phyloP scores from a whole-genome alignment of 2,888 invertebrate genomes.

The Hybos culiciformis region DNA sequence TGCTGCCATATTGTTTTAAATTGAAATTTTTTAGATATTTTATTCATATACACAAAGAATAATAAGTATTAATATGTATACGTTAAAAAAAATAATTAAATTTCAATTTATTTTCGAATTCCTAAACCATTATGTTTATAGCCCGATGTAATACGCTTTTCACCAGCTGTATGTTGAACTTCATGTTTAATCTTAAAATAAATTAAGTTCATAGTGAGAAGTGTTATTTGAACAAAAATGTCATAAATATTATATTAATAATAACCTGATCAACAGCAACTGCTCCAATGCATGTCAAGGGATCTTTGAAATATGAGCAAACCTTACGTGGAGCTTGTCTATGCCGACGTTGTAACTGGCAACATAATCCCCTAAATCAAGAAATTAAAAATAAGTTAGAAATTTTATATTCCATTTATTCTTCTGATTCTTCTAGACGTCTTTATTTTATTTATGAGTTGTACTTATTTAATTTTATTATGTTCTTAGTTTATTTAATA shows the following conservation, averaged over 20 bases:
- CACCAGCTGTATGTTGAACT: conserved; percentile 68
- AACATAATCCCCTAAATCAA: conserved; percentile 58
- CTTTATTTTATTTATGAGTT: no score
- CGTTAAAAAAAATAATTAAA: no score
- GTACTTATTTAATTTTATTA: no score
- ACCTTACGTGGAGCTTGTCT: conserved; percentile 75
- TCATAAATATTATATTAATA: not conserved
- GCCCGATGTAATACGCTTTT: conserved; percentile 56
- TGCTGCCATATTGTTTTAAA: no score
- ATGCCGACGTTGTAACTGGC: conserved; percentile 74
- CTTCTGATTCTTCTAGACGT: no score
- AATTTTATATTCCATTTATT: no score
- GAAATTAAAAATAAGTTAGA: not conserved
- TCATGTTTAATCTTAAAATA: conserved; percentile 31
- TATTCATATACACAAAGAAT: not conserved
- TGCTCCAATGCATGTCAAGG: conserved; percentile 73
- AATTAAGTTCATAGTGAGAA: not conserved
- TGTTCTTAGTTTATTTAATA: no score
- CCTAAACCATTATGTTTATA: no score
- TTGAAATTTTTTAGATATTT: not conserved
- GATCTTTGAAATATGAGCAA: conserved; percentile 86
- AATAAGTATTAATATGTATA: no score
- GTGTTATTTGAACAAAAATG: no score
- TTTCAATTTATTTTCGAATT: no score
- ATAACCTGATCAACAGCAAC: conserved; percentile 50